A percentile compares a stretch with the other conserved stretches of the same genome.
phyloP scores from a whole-genome alignment of 1,140 invertebrate genomes.

The Aphelenchoides fujianensis region DNA sequence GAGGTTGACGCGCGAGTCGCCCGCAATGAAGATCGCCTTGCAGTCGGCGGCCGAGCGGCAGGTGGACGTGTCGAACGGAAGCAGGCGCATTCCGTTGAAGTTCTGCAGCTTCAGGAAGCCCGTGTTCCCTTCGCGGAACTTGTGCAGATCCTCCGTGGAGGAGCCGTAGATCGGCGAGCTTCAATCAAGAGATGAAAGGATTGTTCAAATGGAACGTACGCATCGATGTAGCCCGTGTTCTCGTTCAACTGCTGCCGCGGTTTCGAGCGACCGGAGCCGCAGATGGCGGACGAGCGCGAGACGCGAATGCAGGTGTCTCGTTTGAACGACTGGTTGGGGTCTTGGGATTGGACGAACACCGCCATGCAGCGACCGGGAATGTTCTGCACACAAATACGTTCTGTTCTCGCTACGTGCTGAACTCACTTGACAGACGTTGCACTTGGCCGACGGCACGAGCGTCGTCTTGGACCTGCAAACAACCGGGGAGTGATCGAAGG shows the following conservation, averaged over 20 bases:
- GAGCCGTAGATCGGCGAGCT: slow-evolving; percentile 60
- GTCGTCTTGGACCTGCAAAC: slow-evolving; percentile 51
- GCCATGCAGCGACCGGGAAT: slow-evolving; percentile 60
- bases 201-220: slow-evolving; percentile 18
- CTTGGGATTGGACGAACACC: slow-evolving; percentile 45
- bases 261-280: slow-evolving; percentile 59
- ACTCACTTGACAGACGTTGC: slow-evolving; percentile 53
- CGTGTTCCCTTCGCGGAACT: slow-evolving; percentile 55
- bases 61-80: slow-evolving; percentile 57
- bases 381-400: slow-evolving; percentile 38
- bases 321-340: slow-evolving; percentile 55
- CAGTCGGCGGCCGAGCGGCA: slow-evolving; percentile 46
- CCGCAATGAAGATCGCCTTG: slow-evolving; percentile 58
- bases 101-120: slow-evolving; percentile 56
- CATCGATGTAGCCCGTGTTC: slow-evolving; percentile 60
- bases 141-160: slow-evolving; percentile 42
- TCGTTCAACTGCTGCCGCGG: slow-evolving; percentile 61
- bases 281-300: slow-evolving; percentile 59
- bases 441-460: slow-evolving; percentile 61
- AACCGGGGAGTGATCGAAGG: background rate
- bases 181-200: slow-evolving; percentile 4
- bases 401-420: background rate
- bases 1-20: slow-evolving; percentile 59
- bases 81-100: slow-evolving; percentile 56
- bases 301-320: slow-evolving; percentile 56